Conservation (phyloP, 92 coral and sea anemone species). For the Epizoanthus rinbou region DNA sequence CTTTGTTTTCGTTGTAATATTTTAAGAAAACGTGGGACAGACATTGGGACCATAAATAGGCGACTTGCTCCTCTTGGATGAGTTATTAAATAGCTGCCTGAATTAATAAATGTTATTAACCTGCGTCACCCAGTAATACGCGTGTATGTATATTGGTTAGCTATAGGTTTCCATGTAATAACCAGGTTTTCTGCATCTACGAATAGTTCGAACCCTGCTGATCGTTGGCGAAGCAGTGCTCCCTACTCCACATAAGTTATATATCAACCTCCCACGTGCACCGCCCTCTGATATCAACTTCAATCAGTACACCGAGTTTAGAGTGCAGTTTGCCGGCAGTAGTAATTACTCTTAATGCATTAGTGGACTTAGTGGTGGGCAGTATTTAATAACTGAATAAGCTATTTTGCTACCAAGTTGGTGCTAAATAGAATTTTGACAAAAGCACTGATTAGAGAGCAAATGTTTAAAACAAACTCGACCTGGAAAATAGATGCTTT, state of each 20-base stretch:
- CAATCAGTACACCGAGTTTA: neutral
- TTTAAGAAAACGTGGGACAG: too few species aligned
- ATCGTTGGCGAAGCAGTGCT: neutral
- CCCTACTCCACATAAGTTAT: neutral
- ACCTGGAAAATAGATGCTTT: neutral
- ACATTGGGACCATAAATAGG: too few species aligned
- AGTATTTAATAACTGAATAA: slow-evolving; percentile 6
- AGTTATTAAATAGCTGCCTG: too few species aligned
- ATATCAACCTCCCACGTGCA: neutral
- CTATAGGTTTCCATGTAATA: too few species aligned
- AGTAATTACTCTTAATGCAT: neutral
- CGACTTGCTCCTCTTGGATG: too few species aligned
- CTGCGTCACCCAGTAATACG: too few species aligned
- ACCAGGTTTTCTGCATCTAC: too few species aligned
- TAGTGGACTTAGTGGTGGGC: neutral
- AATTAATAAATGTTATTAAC: too few species aligned
- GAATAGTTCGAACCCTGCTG: too few species aligned
- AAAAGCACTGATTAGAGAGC: slow-evolving; percentile 11
- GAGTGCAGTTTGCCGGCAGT: neutral
- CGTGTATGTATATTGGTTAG: too few species aligned
- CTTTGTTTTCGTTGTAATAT: too few species aligned
- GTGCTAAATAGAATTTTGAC: neutral
- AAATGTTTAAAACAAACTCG: slow-evolving; percentile 14
- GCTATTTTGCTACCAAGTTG: slow-evolving; percentile 3
- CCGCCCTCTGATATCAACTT: neutral